Percentiles rank a stretch among this genome's conserved stretches.
These are phyloP conservation scores for Etheostoma cragini DNA, from an alignment of 2,113 vertebrate genomes.

Conservation along the genomic window DNA sequence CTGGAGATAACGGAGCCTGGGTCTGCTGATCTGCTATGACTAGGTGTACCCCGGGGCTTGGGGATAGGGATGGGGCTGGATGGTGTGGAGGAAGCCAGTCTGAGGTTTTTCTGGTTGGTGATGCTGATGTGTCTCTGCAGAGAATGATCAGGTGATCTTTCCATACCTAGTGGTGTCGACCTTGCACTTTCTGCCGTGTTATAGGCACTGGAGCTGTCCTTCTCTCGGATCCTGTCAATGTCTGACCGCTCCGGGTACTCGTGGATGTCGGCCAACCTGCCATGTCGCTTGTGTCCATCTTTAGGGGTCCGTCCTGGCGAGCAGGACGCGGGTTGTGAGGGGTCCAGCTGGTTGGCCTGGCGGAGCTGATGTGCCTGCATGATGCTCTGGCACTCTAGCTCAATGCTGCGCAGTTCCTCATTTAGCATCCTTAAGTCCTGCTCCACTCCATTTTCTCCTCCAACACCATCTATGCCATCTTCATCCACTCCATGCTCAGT, in stretches of 20 bases:
- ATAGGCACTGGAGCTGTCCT: conserved; percentile 96
- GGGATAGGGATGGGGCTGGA: conserved; percentile 68
- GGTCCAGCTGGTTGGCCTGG: conserved; percentile 74
- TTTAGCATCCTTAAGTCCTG: conserved; percentile 94
- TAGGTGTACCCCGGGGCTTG: conserved; percentile 71
- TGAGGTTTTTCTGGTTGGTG: conserved; percentile 93
- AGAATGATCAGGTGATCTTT: conserved; percentile 91
- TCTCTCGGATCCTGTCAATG: conserved; percentile 77
- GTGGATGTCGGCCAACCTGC: conserved; percentile 89
- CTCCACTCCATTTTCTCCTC: conserved; percentile 82
- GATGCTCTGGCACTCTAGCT: conserved; percentile 96
- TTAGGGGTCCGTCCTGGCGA: conserved; percentile 65
- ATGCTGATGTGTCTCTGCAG: conserved; percentile 89
- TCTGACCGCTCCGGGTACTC: conserved; percentile 91
- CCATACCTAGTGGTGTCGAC: conserved; percentile 89
- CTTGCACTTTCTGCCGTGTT: conserved; percentile 95
- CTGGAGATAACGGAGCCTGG: conserved; percentile 82
- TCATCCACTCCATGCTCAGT: conserved; percentile 81
- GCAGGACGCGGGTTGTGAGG: conserved; percentile 10
- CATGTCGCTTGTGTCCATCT: conserved; percentile 70
- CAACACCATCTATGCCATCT: conserved; percentile 38
- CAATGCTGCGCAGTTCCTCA: conserved; percentile 94
- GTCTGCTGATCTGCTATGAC: conserved; percentile 78
- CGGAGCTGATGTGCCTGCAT: conserved; percentile 93
- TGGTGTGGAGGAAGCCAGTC: conserved; percentile 61